Evolutionary conservation across 1,140 invertebrate species (phyloP).

Genomic region (Tetramorium alpestre): DNA sequence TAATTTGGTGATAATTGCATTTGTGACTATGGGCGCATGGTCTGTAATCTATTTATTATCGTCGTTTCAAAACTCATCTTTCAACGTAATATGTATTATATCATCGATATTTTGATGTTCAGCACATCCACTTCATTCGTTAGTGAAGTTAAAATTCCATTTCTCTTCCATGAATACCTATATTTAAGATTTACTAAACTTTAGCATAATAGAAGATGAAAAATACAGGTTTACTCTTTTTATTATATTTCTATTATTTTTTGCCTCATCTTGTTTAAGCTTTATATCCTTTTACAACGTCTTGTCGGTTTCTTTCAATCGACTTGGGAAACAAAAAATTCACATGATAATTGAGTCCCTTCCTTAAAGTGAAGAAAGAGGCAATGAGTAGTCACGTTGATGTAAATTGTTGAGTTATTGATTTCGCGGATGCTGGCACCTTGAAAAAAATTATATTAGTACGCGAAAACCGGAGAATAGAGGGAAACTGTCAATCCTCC

Average conservation of each 20-base stretch:
- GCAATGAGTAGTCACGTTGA: neutral
- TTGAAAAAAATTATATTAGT: neutral
- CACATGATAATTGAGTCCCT: neutral
- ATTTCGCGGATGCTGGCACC: constrained; percentile 2
- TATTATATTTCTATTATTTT: neutral
- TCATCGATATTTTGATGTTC: neutral
- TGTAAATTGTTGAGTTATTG: constrained; percentile 3
- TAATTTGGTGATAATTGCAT: constrained; percentile 40
- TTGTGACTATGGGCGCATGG: constrained; percentile 12
- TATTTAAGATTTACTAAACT: neutral
- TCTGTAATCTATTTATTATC: constrained; percentile 44
- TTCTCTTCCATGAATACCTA: neutral
- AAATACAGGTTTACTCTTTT: neutral
- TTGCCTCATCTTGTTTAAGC: neutral
- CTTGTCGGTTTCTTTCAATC: neutral
- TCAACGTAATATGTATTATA: neutral
- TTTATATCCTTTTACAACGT: neutral
- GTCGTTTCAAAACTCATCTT: constrained; percentile 39
- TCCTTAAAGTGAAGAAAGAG: neutral
- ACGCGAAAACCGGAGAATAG: neutral
- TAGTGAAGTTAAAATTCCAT: neutral
- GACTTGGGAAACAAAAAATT: neutral
- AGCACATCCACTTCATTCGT: neutral
- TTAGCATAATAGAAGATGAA: neutral
- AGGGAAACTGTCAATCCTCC: neutral